phyloP scores from a whole-genome alignment of 37 sponge, comb jelly and placozoan genomes.

The Halisarca cf. caerulea region DNA sequence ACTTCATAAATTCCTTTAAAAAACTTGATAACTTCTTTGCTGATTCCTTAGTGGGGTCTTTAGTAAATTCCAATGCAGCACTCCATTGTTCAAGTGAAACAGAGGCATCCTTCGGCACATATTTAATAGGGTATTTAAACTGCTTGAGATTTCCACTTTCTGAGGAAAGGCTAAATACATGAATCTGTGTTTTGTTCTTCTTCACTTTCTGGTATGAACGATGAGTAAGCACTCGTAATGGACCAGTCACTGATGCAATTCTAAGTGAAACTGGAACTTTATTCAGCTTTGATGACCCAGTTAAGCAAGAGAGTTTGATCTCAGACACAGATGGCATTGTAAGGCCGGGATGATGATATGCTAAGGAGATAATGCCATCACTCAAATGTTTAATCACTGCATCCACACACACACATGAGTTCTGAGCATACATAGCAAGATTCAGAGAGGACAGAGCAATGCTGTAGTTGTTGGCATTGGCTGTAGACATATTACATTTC shows the following conservation, averaged over 20 bases:
- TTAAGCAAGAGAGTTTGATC: neutral
- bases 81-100: too few species aligned
- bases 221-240: neutral
- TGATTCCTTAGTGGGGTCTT: too few species aligned
- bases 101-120: too few species aligned
- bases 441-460: neutral
- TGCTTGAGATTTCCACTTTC: too few species aligned
- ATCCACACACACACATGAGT: slow-evolving; percentile 9
- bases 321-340: neutral
- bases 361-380: neutral
- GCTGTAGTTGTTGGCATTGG: neutral
- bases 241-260: neutral
- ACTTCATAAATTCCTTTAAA: too few species aligned
- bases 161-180: too few species aligned
- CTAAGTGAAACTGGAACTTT: neutral
- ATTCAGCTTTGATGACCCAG: neutral
- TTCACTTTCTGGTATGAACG: neutral
- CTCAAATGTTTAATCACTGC: neutral
- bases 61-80: too few species aligned
- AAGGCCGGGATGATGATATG: neutral
- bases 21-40: too few species aligned
- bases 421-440: slow-evolving; percentile 13
- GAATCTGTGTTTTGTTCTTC: too few species aligned
- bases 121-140: too few species aligned
- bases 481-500: neutral